Conservation (phyloP, 2,888 invertebrate species). For the Girardia tigrina region DNA sequence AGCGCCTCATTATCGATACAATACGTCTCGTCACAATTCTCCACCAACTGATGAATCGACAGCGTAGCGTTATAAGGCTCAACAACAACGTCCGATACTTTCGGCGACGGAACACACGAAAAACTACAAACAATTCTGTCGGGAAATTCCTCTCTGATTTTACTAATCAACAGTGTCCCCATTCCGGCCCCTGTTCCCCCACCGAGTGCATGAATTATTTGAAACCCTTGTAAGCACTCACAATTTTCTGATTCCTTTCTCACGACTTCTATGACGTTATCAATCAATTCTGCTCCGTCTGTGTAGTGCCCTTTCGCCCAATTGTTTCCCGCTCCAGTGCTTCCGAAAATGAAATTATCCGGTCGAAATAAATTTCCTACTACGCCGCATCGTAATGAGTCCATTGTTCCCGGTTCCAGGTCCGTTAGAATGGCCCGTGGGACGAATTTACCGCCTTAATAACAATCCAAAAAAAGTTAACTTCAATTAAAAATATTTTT, state of each 20-base stretch:
- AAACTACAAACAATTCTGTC: slow-evolving; percentile 79
- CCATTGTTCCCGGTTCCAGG: slow-evolving; percentile 86
- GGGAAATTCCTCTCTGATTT: slow-evolving; percentile 32
- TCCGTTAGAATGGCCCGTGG: slow-evolving; percentile 63
- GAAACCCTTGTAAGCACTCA: slow-evolving; percentile 69
- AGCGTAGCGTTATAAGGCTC: slow-evolving; percentile 72
- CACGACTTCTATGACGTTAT: slow-evolving; percentile 56
- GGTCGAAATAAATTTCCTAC: slow-evolving; percentile 79
- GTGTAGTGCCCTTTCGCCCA: slow-evolving; percentile 84
- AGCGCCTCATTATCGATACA: slow-evolving; percentile 78
- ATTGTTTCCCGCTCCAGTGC: slow-evolving; percentile 65
- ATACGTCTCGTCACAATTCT: slow-evolving; percentile 75
- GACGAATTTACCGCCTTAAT: slow-evolving; percentile 54
- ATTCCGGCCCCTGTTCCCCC: slow-evolving; percentile 36
- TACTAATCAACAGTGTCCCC: slow-evolving; percentile 31
- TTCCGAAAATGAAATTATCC: slow-evolving; percentile 75
- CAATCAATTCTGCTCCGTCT: slow-evolving; percentile 61
- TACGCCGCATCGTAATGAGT: slow-evolving; percentile 75
- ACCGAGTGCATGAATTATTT: slow-evolving; percentile 56
- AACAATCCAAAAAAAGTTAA: not conserved
- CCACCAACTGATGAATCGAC: slow-evolving; percentile 70
- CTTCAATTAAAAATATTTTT: not conserved
- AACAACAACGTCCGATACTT: slow-evolving; percentile 61
- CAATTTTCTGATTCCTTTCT: slow-evolving; percentile 68
- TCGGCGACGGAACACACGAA: slow-evolving; percentile 75